Base-by-base conservation (phyloP, 2,797 vertebrate genomes). In the Anas acuta region DNA sequence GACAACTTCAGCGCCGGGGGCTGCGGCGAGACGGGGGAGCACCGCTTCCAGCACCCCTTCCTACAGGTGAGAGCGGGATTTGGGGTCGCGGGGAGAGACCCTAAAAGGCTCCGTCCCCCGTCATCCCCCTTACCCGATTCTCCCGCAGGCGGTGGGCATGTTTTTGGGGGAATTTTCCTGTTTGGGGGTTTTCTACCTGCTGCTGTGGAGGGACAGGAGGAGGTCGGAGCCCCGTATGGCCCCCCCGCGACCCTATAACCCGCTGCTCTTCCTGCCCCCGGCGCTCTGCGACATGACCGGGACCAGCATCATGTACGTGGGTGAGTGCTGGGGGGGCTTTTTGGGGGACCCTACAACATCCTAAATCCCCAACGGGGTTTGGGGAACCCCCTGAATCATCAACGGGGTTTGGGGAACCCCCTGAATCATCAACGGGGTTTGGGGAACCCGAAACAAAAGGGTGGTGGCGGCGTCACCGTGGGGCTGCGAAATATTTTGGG, bases 291-390 rank as follows among this genome's bases (percentile, higher is more conserved):
- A 99, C 97, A 99, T 99, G 99, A 96, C 94, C 0, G 99, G 98
- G 70, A 99, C 99, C 64, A 99, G 98, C 97, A 97, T 99, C 98
- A 99, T 99, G 99, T 99, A 99, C 96, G 98, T 99, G 53, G 60
- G 60, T 61, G 60, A 61, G 60, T 61, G 60, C 60, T 26, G 60
- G 60, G 60, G 7, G 18, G 13, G 23, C 35, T 16, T 35, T 30
- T 45, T 13, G 35, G 32, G 64, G 43, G 39, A 19, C 39, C 64
- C 39, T 20, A 9, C 39, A 32, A 26, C 37, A 28, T 6, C 37
- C 39, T 17, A 22, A 32, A 35, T 35, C 35, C 35, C 35, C 35
- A 35, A 35, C 8, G 35, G 35, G 35, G 35, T 35, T 35, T 35
- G 35, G 28, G 28, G 13, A n/a, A 9, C 23, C 3, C 14, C 39